Conservation (phyloP, 1,140 invertebrate species). For the Diorhabda carinulata region DNA sequence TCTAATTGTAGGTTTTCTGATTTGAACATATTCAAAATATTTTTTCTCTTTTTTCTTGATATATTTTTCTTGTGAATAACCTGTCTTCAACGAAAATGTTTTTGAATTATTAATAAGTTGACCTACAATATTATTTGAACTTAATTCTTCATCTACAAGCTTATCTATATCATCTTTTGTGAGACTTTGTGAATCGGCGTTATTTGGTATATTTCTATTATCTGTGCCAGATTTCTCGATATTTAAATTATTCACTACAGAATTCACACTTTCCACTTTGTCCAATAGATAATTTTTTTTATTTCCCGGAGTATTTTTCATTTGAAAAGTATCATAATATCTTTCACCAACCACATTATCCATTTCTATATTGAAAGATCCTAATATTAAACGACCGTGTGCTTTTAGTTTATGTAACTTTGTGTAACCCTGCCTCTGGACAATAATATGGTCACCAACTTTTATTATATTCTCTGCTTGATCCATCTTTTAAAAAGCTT, state of each 20-base stretch:
- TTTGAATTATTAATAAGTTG: slow-evolving; percentile 85
- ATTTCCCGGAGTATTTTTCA: slow-evolving; percentile 58
- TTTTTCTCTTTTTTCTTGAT: slow-evolving; percentile 91
- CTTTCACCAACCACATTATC: slow-evolving; percentile 65
- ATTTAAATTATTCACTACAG: slow-evolving; percentile 52
- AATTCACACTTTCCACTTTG: slow-evolving; percentile 50
- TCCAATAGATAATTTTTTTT: slow-evolving; percentile 59
- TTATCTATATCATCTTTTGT: slow-evolving; percentile 76
- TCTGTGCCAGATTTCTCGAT: slow-evolving; percentile 65
- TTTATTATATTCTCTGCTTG: slow-evolving; percentile 46
- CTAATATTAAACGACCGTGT: slow-evolving; percentile 59
- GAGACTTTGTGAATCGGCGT: slow-evolving; percentile 81
- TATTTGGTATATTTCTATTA: slow-evolving; percentile 80
- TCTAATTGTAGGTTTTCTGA: slow-evolving; percentile 70
- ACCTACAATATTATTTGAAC: slow-evolving; percentile 79
- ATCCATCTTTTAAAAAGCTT: slow-evolving; percentile 7
- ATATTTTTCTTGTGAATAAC: slow-evolving; percentile 92
- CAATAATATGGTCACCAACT: slow-evolving; percentile 67
- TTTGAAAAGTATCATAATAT: slow-evolving; percentile 76
- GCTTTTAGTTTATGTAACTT: slow-evolving; percentile 69
- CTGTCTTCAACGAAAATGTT: slow-evolving; percentile 82
- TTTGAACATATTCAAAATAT: slow-evolving; percentile 75
- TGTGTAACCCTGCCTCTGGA: slow-evolving; percentile 70
- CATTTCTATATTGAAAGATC: slow-evolving; percentile 69
- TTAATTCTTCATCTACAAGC: slow-evolving; percentile 68